Evolutionary conservation across 1,140 invertebrate species (phyloP).

Genomic region (Rhagoletis zephyria): DNA sequence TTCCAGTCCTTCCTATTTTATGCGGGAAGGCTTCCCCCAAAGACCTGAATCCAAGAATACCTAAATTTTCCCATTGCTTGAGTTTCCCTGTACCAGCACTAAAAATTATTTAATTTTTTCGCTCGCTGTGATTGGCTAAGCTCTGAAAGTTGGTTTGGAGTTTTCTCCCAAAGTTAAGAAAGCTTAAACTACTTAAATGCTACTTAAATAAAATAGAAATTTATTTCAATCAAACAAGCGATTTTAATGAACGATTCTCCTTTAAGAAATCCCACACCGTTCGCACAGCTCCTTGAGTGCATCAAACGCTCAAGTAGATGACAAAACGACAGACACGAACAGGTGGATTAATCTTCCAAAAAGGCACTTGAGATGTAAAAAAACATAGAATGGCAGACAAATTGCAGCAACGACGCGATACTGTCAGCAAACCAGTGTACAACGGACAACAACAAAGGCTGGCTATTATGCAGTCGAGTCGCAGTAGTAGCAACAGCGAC

Average conservation of each 20-base stretch:
- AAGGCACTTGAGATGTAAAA: neutral
- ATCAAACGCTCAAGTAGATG: slow-evolving; percentile 9
- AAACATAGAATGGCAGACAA: neutral
- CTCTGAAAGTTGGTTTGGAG: no score
- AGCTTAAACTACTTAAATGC: no score
- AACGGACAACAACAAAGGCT: slow-evolving; percentile 21
- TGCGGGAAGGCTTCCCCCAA: no score
- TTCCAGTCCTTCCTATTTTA: no score
- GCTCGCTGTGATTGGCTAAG: no score
- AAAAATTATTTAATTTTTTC: no score
- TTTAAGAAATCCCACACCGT: neutral
- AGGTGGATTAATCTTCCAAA: slow-evolving; percentile 50
- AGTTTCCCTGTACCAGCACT: no score
- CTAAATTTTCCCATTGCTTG: no score
- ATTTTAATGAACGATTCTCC: neutral
- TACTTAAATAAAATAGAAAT: neutral
- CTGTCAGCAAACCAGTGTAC: slow-evolving; percentile 18
- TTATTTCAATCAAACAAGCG: neutral
- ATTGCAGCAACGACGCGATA: slow-evolving; percentile 30
- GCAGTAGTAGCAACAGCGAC: neutral
- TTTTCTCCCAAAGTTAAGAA: no score
- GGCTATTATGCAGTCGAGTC: slow-evolving; percentile 20
- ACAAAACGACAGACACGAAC: slow-evolving; percentile 33
- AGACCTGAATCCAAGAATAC: no score
- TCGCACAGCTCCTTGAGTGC: neutral